Evolutionary conservation across 1,140 invertebrate genomes (phyloP).

Genomic region (Rhagoletis zephyria): DNA sequence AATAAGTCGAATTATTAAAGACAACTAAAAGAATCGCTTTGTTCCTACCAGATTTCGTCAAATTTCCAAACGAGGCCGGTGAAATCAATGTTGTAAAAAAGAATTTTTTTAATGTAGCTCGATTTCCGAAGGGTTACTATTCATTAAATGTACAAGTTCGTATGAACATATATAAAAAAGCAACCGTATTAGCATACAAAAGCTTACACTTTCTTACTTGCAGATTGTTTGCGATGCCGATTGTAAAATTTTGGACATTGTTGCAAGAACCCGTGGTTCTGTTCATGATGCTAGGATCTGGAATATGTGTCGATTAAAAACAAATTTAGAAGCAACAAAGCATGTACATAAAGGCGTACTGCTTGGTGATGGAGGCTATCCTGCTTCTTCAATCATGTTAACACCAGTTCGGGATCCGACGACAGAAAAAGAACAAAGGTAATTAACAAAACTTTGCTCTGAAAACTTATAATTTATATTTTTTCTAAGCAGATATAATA

Average conservation of each 20-base stretch:
- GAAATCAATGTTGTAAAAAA: slow-evolving; percentile 7
- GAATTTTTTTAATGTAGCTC: too few species aligned
- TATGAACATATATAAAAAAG: too few species aligned
- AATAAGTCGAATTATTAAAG: slow-evolving; percentile 14
- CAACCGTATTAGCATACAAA: too few species aligned
- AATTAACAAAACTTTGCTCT: too few species aligned
- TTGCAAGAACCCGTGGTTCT: slow-evolving; percentile 22
- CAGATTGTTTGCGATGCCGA: slow-evolving; percentile 42
- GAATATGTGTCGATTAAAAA: too few species aligned
- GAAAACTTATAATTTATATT: too few species aligned
- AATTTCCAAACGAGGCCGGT: neutral
- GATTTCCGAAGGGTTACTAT: neutral
- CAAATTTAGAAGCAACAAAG: neutral
- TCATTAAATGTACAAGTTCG: neutral
- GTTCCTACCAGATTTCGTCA: neutral
- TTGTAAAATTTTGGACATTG: slow-evolving; percentile 19
- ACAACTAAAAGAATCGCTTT: neutral
- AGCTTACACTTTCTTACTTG: neutral
- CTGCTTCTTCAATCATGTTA: neutral
- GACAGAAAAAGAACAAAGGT: slow-evolving; percentile 24
- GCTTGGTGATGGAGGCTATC: slow-evolving; percentile 5
- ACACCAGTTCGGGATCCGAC: neutral
- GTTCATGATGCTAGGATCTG: neutral
- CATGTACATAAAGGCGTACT: slow-evolving; percentile 14
- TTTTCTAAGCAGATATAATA: neutral